Base-by-base conservation (phyloP, 2,888 invertebrate genomes). In the Hypena proboscidalis region DNA sequence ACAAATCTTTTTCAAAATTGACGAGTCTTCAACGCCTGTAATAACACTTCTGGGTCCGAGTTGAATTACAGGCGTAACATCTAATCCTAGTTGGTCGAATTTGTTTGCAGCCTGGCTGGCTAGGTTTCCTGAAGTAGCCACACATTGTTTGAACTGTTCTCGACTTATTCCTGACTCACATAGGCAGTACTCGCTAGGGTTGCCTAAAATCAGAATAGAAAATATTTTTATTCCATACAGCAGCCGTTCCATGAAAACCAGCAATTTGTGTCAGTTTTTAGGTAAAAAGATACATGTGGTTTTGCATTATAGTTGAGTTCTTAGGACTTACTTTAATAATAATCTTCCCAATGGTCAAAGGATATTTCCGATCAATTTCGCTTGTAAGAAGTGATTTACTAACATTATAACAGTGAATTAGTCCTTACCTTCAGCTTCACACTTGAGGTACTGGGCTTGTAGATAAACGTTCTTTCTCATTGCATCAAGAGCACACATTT, bases 381-480 rank as follows among this genome's bases (percentile, higher is more conserved):
- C n/a, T n/a, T n/a, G n/a, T n/a, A n/a, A n/a, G n/a, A n/a, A n/a
- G n/a, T n/a, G n/a, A n/a, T n/a, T n/a, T n/a, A n/a, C n/a, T n/a
- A n/a, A n/a, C n/a, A n/a, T 22, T 8, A 22, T 3, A 7, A 25
- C n/a, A n/a, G 9, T 10, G n/a, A 15, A 8, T 9, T 1, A 8
- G 4, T 20, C 5, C 52, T 40, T 54, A 79, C 81, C 78, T 59
- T 73, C 56, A 8, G 82, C 79, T 37, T 81, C 81, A 35, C 82
- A 83, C 36, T 76, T 76, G 36, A 83, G 63, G 46, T 71, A 83
- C 48, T 81, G 76, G 0, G 81, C 77, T 34, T 83, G 81, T 0
- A 83, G 37, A 36, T 67, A 83, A 0, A 74, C 67, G 20, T 83
- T 81, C 2, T 46, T 13, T 0, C 48, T 62, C 43, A 81, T 14